phyloP scores from a whole-genome alignment of 2,797 vertebrate species.

The Trachurus trachurus region DNA sequence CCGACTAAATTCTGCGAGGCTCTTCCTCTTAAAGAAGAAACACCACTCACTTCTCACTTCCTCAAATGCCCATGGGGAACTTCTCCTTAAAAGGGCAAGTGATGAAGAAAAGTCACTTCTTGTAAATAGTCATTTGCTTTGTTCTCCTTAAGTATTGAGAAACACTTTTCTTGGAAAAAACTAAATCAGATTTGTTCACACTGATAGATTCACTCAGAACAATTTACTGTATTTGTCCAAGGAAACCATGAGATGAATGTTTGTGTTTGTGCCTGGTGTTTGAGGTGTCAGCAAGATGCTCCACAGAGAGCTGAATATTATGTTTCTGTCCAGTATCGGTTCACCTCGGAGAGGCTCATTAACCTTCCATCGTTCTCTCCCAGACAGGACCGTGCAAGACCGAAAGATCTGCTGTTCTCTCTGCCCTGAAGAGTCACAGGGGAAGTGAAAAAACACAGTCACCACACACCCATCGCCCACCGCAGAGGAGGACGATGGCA shows the following conservation, averaged over 20 bases:
- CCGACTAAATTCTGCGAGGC: background rate
- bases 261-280: conserved; percentile 6
- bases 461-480: conserved; percentile 7
- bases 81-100: background rate
- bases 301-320: conserved; percentile 36
- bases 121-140: background rate
- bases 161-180: background rate
- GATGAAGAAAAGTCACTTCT: background rate
- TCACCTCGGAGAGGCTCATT: conserved; percentile 60
- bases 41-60: conserved; percentile 11
- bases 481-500: background rate
- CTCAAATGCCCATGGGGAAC: background rate
- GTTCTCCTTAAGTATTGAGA: background rate
- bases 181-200: background rate
- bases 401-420: conserved; percentile 27
- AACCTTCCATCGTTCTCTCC: conserved; percentile 54
- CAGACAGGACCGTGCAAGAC: conserved; percentile 13
- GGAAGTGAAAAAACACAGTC: conserved; percentile 34
- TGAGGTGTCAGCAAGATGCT: conserved; percentile 19
- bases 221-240: background rate
- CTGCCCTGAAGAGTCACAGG: conserved; percentile 23
- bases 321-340: conserved; percentile 45
- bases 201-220: background rate
- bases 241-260: background rate
- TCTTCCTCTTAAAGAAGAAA: background rate